Base-by-base conservation (phyloP, 1,140 invertebrate species). In the Apis dorsata region DNA sequence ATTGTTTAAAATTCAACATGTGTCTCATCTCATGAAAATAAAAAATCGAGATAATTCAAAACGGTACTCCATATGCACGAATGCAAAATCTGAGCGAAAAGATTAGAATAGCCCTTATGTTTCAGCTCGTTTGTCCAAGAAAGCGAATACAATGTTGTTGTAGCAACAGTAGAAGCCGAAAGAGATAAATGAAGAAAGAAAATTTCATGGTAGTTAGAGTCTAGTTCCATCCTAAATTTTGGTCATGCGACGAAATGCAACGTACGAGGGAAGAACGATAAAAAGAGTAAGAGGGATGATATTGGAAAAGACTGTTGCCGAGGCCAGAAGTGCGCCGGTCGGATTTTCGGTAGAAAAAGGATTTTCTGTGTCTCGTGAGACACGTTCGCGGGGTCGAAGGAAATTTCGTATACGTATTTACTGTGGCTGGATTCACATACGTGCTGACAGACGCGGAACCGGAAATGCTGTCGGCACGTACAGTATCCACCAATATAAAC, bases 331-430 rank as follows among this genome's bases (percentile, higher is more conserved):
- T 49, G n/a, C 60, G 51, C n/a, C 60, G 49, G 62, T 19, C 17
- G 71, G 79, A 75, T 81, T 81, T 81, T 75, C 70, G 70, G 78
- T 63, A 21, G 65, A 59, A 63, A 78, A 79, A 62, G 75, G 81
- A 83, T 83, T 83, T 79, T 70, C 57, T 59, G 65, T 49, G 81
- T 83, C 49, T 24, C 65, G 75, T 65, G 81, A 59, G 82, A 81
- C 83, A 78, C 55, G 78, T 70, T 62, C 83, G 44, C 55, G 49
- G 72, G 66, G 75, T 82, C 83, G 79, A 81, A 81, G 79, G 75
- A 86, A 86, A 86, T 85, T 81, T 72, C 79, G 79, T 82, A 73
- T 86, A 86, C 75, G 83, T 86, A 79, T 86, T 86, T 85, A 78
- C 71, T n/a, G 75, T 81, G 68, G 83, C 57, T 86, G 59, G 83